Evolutionary conservation across 2,797 vertebrate genomes (phyloP).

Genomic region (Mallotus villosus): DNA sequence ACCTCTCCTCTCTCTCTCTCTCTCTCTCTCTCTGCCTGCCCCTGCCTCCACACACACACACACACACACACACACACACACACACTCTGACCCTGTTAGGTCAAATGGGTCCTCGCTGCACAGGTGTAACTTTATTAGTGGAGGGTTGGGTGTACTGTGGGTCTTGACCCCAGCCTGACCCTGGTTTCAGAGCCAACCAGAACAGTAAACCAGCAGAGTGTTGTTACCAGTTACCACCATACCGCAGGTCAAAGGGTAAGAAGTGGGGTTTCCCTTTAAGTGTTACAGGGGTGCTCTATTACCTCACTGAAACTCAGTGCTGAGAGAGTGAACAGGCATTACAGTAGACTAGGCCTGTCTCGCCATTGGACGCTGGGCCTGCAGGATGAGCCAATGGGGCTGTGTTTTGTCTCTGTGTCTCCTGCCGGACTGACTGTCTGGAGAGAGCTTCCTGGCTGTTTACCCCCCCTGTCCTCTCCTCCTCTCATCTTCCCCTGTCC

Average conservation of each 20-base stretch:
- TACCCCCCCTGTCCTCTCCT: too few species aligned
- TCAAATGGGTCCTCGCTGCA: constrained; percentile 9
- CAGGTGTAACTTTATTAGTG: constrained; percentile 19
- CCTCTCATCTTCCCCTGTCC: too few species aligned
- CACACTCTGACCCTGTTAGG: constrained; percentile 2
- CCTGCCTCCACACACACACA: background rate
- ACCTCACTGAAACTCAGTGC: background rate
- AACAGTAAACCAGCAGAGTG: background rate
- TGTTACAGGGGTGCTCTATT: background rate
- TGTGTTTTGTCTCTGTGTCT: too few species aligned
- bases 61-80: background rate
- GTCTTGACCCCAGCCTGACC: too few species aligned
- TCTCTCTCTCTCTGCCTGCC: constrained; percentile 1
- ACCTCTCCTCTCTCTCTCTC: constrained; percentile 5
- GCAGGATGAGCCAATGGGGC: too few species aligned
- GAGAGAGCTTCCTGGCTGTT: too few species aligned
- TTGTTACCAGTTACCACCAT: background rate
- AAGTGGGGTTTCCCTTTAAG: background rate
- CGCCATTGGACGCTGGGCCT: too few species aligned
- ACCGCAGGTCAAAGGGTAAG: background rate
- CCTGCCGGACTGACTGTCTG: too few species aligned
- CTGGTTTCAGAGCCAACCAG: background rate
- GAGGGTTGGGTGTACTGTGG: background rate
- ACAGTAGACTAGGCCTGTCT: background rate
- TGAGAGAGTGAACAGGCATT: background rate